These are phyloP conservation scores for Eumacrocentrus americanus DNA, from an alignment of 2,888 invertebrate genomes.

Conservation along the genomic window DNA sequence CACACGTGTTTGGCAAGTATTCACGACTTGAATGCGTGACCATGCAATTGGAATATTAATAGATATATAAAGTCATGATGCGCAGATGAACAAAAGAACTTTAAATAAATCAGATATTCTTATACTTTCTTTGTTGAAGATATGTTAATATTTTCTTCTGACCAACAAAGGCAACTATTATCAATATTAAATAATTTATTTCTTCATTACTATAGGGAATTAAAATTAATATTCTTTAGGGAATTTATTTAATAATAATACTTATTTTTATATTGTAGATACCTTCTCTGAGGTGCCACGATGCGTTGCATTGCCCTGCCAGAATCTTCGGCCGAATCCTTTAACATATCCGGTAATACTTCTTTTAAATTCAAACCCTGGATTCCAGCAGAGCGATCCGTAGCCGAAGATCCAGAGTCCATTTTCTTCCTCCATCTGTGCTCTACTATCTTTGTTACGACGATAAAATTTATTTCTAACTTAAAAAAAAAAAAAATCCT, in stretches of 20 bases:
- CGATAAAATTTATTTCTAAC: too few species aligned
- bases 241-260: too few species aligned
- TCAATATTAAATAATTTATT: too few species aligned
- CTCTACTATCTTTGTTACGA: too few species aligned
- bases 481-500: too few species aligned
- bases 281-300: slow-evolving; percentile 79
- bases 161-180: too few species aligned
- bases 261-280: slow-evolving; percentile 35
- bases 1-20: neutral
- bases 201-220: too few species aligned
- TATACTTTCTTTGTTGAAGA: neutral
- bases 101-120: neutral
- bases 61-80: neutral
- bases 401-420: slow-evolving; percentile 93
- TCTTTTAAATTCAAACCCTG: slow-evolving; percentile 84
- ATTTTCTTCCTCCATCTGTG: slow-evolving; percentile 16
- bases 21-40: neutral
- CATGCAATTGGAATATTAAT: neutral
- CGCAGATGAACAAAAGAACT: neutral
- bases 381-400: slow-evolving; percentile 94
- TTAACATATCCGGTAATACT: slow-evolving; percentile 82
- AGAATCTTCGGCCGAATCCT: slow-evolving; percentile 85
- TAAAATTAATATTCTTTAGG: too few species aligned
- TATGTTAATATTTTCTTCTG: too few species aligned
- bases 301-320: slow-evolving; percentile 89